A percentile compares a stretch with the other conserved stretches of the same genome.
These are phyloP conservation scores for Oreocharis arfaki DNA, from an alignment of 2,113 vertebrate species.

Conservation along the genomic window DNA sequence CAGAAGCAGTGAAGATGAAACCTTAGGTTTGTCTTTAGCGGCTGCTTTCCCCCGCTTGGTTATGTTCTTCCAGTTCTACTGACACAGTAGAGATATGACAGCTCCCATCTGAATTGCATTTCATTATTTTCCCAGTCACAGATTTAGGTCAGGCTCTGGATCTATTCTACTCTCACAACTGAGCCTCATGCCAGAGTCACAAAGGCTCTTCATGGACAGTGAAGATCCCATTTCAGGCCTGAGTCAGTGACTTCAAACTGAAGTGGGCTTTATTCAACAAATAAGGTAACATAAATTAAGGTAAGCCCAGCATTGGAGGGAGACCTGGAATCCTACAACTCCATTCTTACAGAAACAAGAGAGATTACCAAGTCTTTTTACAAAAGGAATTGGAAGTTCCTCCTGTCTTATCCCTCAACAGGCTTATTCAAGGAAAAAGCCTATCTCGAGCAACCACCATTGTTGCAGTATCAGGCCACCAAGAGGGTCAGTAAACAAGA, in stretches of 20 bases:
- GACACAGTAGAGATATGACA: neutral
- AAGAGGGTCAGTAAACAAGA: neutral
- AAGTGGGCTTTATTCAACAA: neutral
- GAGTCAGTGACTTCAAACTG: neutral
- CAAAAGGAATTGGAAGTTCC: neutral
- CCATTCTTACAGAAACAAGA: neutral
- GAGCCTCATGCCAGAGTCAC: fast-evolving
- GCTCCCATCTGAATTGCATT: neutral
- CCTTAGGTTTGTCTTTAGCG: neutral
- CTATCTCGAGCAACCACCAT: neutral
- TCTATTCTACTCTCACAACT: neutral
- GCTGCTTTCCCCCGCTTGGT: neutral
- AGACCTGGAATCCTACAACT: neutral
- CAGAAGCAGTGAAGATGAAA: neutral
- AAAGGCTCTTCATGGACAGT: neutral
- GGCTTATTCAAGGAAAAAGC: neutral
- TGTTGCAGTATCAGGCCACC: neutral
- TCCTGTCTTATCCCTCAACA: fast-evolving
- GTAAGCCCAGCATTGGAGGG: neutral
- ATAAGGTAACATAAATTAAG: neutral
- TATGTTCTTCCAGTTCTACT: neutral
- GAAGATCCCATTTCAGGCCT: neutral
- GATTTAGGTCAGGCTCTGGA: neutral
- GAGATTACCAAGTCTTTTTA: neutral
- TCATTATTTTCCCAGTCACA: neutral